Evolutionary conservation across 1,140 invertebrate species (phyloP).

Genomic region (Neodiprion lecontei): DNA sequence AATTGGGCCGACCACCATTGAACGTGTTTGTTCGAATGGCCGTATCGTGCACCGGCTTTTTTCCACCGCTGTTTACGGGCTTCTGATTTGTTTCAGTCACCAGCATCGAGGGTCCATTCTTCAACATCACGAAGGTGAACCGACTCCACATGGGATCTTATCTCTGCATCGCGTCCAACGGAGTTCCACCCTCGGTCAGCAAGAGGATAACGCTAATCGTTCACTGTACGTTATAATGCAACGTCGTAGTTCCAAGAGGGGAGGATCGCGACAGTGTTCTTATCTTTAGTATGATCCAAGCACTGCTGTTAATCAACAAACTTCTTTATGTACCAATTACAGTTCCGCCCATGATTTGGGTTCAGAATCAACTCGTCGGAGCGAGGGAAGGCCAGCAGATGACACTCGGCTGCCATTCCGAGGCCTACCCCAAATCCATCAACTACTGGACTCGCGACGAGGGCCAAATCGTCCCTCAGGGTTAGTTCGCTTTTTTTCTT

Average conservation of each 20-base stretch:
- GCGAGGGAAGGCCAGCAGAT: constrained; percentile 77
- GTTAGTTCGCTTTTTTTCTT: constrained; percentile 61
- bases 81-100: constrained; percentile 60
- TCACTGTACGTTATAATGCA: constrained; percentile 75
- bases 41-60: no score
- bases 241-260: neutral
- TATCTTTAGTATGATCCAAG: neutral
- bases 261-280: neutral
- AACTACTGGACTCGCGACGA: constrained; percentile 85
- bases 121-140: constrained; percentile 83
- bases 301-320: neutral
- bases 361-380: constrained; percentile 84
- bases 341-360: constrained; percentile 87
- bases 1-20: no score
- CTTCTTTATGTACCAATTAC: constrained; percentile 30
- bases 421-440: constrained; percentile 87
- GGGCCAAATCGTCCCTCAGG: constrained; percentile 81
- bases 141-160: constrained; percentile 91
- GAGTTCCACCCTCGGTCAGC: constrained; percentile 85
- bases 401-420: constrained; percentile 82
- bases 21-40: no score
- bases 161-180: constrained; percentile 86
- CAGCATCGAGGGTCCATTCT: constrained; percentile 72
- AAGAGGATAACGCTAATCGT: constrained; percentile 87
- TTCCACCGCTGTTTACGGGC: no score